These are phyloP conservation scores for Lutraria rhynchaena DNA, from an alignment of 1,140 invertebrate genomes.

Conservation along the genomic window DNA sequence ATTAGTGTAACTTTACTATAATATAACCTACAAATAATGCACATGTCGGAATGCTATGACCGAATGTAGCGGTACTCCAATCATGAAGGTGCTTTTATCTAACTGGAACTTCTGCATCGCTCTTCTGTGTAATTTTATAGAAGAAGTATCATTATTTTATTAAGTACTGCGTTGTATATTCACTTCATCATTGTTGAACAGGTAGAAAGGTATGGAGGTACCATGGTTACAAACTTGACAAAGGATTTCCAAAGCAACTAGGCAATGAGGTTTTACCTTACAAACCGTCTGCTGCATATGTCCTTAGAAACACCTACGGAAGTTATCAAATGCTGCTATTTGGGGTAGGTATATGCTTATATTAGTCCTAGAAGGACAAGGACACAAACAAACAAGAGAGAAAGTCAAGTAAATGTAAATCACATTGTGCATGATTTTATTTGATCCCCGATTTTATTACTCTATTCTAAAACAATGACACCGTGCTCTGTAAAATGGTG, in stretches of 20 bases:
- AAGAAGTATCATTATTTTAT: too few species aligned
- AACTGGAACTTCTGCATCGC: too few species aligned
- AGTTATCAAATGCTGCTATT: constrained; percentile 31
- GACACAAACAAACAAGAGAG: neutral
- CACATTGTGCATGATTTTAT: neutral
- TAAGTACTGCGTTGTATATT: too few species aligned
- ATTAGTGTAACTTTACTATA: too few species aligned
- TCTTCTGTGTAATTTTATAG: too few species aligned
- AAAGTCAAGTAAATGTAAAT: neutral
- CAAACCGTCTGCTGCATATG: constrained; percentile 31
- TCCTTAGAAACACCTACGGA: constrained; percentile 21
- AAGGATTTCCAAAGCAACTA: constrained; percentile 29
- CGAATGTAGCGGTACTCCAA: too few species aligned
- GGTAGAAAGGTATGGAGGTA: constrained; percentile 36
- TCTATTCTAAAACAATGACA: neutral
- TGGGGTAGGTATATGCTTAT: neutral
- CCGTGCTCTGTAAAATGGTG: neutral
- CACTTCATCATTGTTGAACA: neutral
- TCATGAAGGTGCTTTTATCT: too few species aligned
- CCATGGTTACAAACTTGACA: constrained; percentile 4
- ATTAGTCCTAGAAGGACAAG: neutral
- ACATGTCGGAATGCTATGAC: too few species aligned
- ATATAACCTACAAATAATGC: too few species aligned
- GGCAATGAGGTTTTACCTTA: constrained; percentile 25
- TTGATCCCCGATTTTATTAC: neutral